A percentile compares a stretch with the other conserved stretches of the same genome.
Evolutionary conservation across 2,797 vertebrate genomes (phyloP).

Genomic region (Fundulus diaphanus): DNA sequence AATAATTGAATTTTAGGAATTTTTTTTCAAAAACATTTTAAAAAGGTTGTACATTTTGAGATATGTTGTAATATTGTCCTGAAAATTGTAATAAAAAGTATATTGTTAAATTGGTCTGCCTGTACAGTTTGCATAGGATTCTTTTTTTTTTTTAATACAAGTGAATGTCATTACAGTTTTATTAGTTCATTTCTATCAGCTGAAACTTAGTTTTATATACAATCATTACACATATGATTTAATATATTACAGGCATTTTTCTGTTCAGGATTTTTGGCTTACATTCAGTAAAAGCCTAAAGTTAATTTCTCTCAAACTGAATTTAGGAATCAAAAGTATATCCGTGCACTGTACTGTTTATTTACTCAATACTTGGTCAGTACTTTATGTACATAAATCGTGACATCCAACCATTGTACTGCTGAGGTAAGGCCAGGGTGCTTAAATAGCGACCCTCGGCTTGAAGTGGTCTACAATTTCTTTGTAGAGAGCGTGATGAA

Average conservation of each 20-base stretch:
- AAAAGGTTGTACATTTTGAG: conserved; percentile 16
- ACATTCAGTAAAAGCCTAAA: not conserved
- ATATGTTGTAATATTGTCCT: conserved; percentile 24
- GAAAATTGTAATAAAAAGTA: conserved; percentile 3
- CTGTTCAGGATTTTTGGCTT: not conserved
- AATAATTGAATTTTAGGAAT: conserved; percentile 22
- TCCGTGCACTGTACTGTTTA: too few species aligned
- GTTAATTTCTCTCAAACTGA: not conserved
- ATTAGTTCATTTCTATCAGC: not conserved
- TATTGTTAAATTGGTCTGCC: not conserved
- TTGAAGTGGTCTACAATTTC: too few species aligned
- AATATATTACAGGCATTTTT: not conserved
- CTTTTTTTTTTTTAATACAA: not conserved
- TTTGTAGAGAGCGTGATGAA: too few species aligned
- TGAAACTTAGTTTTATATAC: not conserved
- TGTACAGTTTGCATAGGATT: too few species aligned
- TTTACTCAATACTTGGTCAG: too few species aligned
- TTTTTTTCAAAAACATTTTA: conserved; percentile 26
- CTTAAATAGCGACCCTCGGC: too few species aligned
- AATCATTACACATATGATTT: not conserved
- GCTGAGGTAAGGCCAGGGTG: too few species aligned
- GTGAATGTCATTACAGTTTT: not conserved
- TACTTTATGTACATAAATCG: not conserved
- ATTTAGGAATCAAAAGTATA: too few species aligned
- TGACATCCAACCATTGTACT: too few species aligned